Evolutionary conservation across 2,797 vertebrate species (phyloP).

Genomic region (Gymnothorax javanicus): DNA sequence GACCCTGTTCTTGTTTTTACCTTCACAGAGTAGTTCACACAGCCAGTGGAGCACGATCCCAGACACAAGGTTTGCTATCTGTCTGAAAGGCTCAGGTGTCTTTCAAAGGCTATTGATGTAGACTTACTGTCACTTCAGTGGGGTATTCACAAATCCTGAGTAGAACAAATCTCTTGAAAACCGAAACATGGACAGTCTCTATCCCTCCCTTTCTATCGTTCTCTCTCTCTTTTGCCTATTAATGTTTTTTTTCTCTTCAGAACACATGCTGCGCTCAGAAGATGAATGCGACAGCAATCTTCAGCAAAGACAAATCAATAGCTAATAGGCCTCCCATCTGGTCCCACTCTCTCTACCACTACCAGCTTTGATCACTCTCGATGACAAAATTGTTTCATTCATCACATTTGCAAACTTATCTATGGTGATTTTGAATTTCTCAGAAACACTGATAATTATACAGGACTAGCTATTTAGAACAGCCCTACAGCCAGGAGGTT

Average conservation of each 20-base stretch:
- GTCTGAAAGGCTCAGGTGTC: neutral
- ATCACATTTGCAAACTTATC: neutral
- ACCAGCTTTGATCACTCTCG: slow-evolving; percentile 4
- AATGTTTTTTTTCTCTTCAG: too few species aligned
- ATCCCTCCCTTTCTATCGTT: neutral
- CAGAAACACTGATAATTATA: too few species aligned
- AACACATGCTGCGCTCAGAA: neutral
- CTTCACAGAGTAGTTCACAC: neutral
- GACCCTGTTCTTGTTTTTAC: too few species aligned
- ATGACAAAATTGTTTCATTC: neutral
- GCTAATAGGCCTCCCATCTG: neutral
- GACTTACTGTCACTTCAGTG: neutral
- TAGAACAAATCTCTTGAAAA: neutral
- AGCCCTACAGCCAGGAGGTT: too few species aligned
- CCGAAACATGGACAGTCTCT: neutral
- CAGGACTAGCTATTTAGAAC: too few species aligned
- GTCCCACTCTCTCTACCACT: neutral
- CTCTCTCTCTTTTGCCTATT: neutral
- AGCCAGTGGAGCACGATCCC: neutral
- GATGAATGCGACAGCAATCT: neutral
- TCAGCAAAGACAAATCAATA: neutral
- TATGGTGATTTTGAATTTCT: neutral
- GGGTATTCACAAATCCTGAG: neutral
- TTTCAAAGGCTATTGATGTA: neutral
- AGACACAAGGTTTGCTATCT: neutral